A percentile compares a stretch with the other conserved stretches of the same genome.
Evolutionary conservation across 2,113 vertebrate genomes (phyloP).

Genomic region (Poicephalus meyeri): DNA sequence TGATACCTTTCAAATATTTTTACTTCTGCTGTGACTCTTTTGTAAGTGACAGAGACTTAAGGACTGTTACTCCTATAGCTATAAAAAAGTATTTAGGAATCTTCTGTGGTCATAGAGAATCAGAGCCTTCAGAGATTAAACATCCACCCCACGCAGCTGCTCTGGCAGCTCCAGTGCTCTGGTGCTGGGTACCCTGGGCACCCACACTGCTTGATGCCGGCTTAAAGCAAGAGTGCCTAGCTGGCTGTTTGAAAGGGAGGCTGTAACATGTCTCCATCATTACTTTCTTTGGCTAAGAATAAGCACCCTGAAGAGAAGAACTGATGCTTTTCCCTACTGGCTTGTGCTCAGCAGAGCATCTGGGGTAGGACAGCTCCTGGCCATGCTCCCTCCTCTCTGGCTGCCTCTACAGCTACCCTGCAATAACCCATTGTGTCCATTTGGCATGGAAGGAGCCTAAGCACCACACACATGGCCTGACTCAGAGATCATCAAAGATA

Average conservation of each 20-base stretch:
- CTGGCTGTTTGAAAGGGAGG: neutral
- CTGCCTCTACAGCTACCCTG: neutral
- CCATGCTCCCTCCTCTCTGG: rapidly evolving
- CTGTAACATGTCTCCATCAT: neutral
- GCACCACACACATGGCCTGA: neutral
- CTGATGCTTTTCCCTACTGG: neutral
- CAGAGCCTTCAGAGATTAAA: neutral
- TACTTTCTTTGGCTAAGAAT: neutral
- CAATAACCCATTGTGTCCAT: rapidly evolving
- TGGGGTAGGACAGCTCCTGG: rapidly evolving
- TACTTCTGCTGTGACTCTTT: neutral
- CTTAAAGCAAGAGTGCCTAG: neutral
- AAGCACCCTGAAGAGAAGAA: neutral
- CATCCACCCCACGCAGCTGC: neutral
- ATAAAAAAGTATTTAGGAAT: neutral
- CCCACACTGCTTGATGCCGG: neutral
- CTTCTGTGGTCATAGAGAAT: neutral
- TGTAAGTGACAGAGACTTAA: neutral
- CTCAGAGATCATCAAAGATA: neutral
- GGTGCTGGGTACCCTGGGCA: rapidly evolving
- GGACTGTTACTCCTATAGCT: neutral
- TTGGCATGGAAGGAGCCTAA: neutral
- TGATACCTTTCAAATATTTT: neutral
- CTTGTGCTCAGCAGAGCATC: neutral
- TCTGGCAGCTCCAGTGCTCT: neutral